Conservation (phyloP, 2,797 vertebrate species). For the Huso huso region DNA sequence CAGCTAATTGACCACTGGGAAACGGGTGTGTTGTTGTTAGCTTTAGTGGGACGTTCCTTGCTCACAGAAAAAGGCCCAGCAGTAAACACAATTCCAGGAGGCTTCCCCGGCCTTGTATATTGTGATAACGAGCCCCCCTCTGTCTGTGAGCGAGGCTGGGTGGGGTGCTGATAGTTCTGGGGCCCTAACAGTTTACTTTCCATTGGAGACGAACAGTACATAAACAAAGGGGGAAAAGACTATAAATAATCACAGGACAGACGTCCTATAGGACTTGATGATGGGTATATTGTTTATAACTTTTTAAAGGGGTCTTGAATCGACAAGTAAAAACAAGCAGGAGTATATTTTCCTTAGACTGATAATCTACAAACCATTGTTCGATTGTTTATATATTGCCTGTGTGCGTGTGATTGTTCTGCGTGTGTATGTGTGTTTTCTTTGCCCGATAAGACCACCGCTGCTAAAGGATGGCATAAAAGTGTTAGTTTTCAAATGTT, state of each 20-base stretch:
- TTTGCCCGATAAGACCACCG: too few relatives aligned
- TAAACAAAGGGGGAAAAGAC: slow-evolving; percentile 13
- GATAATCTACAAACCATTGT: too few relatives aligned
- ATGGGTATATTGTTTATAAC: not conserved
- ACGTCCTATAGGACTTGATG: not conserved
- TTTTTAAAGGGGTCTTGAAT: not conserved
- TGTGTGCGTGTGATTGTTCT: too few relatives aligned
- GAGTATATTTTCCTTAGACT: slow-evolving; percentile 21
- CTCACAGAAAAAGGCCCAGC: slow-evolving; percentile 31
- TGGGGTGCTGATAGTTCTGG: not conserved
- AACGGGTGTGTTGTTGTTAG: slow-evolving; percentile 43
- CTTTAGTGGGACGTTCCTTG: slow-evolving; percentile 50
- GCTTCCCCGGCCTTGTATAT: slow-evolving; percentile 47
- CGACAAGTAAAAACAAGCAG: slow-evolving; percentile 18
- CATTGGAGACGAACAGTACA: slow-evolving; percentile 4
- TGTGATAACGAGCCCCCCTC: slow-evolving; percentile 53
- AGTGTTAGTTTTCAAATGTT: too few relatives aligned
- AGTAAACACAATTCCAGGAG: slow-evolving; percentile 65
- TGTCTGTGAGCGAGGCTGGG: not conserved
- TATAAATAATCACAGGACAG: not conserved
- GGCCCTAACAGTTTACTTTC: slow-evolving; percentile 6
- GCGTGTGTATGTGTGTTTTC: too few relatives aligned
- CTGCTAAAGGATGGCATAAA: too few relatives aligned
- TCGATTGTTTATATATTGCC: too few relatives aligned
- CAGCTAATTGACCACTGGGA: too few relatives aligned